These are phyloP conservation scores for Sarcophaga variegata DNA, from an alignment of 2,888 invertebrate genomes.

Conservation along the genomic window DNA sequence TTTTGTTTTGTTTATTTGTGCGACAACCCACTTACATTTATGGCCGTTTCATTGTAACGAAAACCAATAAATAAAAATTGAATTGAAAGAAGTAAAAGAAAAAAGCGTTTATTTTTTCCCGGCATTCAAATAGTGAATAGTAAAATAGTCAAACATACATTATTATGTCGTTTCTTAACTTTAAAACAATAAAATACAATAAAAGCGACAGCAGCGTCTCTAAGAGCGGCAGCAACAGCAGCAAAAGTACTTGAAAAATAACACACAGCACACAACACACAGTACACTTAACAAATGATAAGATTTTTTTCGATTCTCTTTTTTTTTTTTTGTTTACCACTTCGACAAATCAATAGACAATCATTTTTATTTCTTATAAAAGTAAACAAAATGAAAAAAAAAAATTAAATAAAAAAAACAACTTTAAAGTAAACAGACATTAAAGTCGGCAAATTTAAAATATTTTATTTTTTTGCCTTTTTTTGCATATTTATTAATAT, in stretches of 20 bases:
- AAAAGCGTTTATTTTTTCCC: too few relatives aligned
- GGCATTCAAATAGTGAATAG: slow-evolving; percentile 25
- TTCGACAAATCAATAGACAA: slow-evolving; percentile 54
- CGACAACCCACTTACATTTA: slow-evolving; percentile 65
- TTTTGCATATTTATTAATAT: not conserved
- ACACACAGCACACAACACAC: not conserved
- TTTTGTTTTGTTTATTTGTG: slow-evolving; percentile 29
- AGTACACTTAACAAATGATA: slow-evolving; percentile 40
- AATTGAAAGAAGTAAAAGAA: not conserved
- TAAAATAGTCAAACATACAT: slow-evolving; percentile 51
- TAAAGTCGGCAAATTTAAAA: slow-evolving; percentile 38
- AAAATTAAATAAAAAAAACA: slow-evolving; percentile 2
- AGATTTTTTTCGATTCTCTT: slow-evolving; percentile 29
- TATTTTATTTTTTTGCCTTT: not conserved
- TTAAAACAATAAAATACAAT: slow-evolving; percentile 65
- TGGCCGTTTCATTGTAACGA: slow-evolving; percentile 36
- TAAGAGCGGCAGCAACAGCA: slow-evolving; percentile 17
- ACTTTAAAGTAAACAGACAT: slow-evolving; percentile 1
- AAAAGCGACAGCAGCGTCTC: slow-evolving; percentile 8
- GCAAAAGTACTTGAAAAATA: not conserved
- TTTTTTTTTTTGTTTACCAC: not conserved
- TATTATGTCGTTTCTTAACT: slow-evolving; percentile 67
- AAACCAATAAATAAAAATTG: slow-evolving; percentile 49
- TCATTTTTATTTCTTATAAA: slow-evolving; percentile 14
- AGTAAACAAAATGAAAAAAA: not conserved